Evolutionary conservation across 1,140 invertebrate species (phyloP), one percentile per base, ranked within the genome.

Genomic region (Lepeophtheirus salmonis): DNA sequence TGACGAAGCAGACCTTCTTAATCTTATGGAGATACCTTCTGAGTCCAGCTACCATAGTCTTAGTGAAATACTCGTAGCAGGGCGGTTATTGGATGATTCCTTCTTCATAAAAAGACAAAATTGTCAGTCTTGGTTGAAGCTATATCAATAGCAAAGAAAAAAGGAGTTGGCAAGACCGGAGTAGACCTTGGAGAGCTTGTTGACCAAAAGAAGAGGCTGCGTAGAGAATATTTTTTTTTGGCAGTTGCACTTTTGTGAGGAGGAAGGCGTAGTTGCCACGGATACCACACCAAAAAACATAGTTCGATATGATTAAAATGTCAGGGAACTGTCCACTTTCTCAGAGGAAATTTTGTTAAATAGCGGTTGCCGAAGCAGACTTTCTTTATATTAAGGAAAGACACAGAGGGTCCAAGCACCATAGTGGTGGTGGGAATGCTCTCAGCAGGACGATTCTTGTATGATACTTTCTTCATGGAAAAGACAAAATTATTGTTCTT

Each of bases 201-300:
- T 60, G 30, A 17, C 20, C 57, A 60, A 22, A 17, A 57, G 57
- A 16, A 50, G 18, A 13, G 30, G 41, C 6, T 60, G 50, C 16
- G 48, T 54, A 20, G 57, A 60, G 21, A 60, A 60, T 48, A 30
- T 13, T 30, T n/a, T n/a, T n/a, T 60, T 50, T 48, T n/a, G 30
- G 57, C 57, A 60, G 26, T 60, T 60, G 1, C 57, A 13, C 55
- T 60, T 60, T 30, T 60, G n/a, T 60, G 41, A 60, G 57, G 16
- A 60, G 30, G 49, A 52, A 60, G 2, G 57, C 26, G 18, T 48
- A 60, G 26, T 51, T 53, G 49, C 30, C 30, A 16, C 57, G 26
- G 18, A 41, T 60, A 12, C 57, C 23, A 22, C 50, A 21, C 57
- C 57, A 60, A 16, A 26, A 17, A n/a, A n/a, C n/a, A n/a, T n/a